Conservation (phyloP, 2,797 vertebrate species). For the Ibycter americanus region DNA sequence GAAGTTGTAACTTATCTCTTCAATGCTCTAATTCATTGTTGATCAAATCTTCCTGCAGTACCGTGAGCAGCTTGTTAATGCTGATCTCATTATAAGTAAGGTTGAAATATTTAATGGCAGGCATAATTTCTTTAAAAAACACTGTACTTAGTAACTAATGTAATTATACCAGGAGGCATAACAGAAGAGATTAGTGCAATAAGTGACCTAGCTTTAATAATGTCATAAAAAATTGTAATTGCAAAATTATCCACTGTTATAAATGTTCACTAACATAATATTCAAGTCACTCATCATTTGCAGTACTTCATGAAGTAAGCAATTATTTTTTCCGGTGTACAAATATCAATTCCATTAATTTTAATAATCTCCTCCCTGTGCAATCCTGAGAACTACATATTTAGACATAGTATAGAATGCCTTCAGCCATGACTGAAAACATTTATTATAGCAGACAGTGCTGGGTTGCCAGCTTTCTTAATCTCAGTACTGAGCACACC, state of each 20-base stretch:
- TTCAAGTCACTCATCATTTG: constrained; percentile 46
- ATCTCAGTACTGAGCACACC: background rate
- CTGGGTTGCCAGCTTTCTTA: background rate
- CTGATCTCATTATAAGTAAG: constrained; percentile 36
- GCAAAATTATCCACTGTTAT: constrained; percentile 40
- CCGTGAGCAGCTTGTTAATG: background rate
- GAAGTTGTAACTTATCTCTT: constrained; percentile 8
- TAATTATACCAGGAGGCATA: constrained; percentile 43
- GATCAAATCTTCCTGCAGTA: constrained; percentile 26
- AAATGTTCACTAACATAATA: constrained; percentile 30
- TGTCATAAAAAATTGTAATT: constrained; percentile 20
- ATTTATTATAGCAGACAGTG: background rate
- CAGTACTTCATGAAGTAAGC: constrained; percentile 39
- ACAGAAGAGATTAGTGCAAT: constrained; percentile 30
- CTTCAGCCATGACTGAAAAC: background rate
- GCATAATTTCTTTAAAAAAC: constrained; percentile 25
- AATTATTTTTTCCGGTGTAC: constrained; percentile 48
- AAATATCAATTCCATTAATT: constrained; percentile 56
- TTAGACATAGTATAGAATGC: background rate
- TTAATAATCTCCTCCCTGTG: background rate
- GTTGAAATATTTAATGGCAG: constrained; percentile 21
- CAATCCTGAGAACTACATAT: background rate
- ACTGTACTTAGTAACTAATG: background rate
- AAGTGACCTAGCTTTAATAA: constrained; percentile 62
- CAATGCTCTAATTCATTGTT: background rate